Evolutionary conservation across 2,888 invertebrate genomes (phyloP).

Genomic region (Orchesella flavescens): DNA sequence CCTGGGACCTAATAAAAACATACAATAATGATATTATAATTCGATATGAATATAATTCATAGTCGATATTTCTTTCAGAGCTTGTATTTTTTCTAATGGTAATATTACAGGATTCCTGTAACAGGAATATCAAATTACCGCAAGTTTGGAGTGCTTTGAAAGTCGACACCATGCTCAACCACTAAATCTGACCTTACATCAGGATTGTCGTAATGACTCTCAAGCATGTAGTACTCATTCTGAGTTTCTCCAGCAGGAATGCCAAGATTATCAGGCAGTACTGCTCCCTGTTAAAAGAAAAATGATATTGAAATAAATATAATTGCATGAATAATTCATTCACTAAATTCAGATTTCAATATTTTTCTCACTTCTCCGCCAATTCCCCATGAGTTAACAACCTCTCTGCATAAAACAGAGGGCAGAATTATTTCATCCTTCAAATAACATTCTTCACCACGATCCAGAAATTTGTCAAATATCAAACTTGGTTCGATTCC

Average conservation of each 20-base stretch:
- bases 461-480: neutral
- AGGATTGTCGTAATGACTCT: slow-evolving; percentile 35
- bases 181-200: neutral
- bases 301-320: neutral
- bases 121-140: slow-evolving; percentile 4
- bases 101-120: too few relatives aligned
- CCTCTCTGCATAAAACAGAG: neutral
- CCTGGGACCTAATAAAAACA: neutral
- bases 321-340: neutral
- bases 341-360: neutral
- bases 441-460: slow-evolving; percentile 19
- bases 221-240: slow-evolving; percentile 32
- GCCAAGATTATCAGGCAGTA: slow-evolving; percentile 42
- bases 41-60: too few relatives aligned
- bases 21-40: too few relatives aligned
- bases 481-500: neutral
- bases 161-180: slow-evolving; percentile 14
- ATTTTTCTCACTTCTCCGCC: neutral
- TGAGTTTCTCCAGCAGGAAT: slow-evolving; percentile 20
- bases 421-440: neutral
- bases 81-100: too few relatives aligned
- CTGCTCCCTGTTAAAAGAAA: slow-evolving; percentile 3
- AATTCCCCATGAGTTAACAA: neutral
- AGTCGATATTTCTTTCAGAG: too few relatives aligned
- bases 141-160: slow-evolving; percentile 12